Evolutionary conservation across 2,797 vertebrate species (phyloP).

Genomic region (Gymnodraco acuticeps): DNA sequence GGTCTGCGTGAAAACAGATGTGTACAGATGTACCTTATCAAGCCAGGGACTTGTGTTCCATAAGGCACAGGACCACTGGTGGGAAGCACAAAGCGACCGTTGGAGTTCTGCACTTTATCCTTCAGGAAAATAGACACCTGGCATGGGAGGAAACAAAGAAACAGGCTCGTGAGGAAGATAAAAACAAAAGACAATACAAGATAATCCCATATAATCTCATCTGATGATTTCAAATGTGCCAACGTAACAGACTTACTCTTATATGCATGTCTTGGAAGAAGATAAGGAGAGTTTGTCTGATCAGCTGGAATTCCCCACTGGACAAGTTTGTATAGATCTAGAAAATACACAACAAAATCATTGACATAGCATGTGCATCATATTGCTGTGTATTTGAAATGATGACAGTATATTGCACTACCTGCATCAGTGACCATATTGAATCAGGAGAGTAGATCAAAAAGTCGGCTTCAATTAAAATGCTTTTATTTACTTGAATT

Average conservation of each 20-base stretch:
- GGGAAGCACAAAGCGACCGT: conserved; percentile 95
- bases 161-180: neutral
- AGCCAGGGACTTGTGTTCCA: conserved; percentile 92
- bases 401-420: neutral
- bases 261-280: conserved; percentile 99
- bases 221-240: neutral
- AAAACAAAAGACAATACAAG: neutral
- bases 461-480: neutral
- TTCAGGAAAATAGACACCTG: conserved; percentile 99
- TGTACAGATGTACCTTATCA: conserved; percentile 88
- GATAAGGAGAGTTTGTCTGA: conserved; percentile 95
- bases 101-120: conserved; percentile 98
- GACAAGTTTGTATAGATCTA: conserved; percentile 90
- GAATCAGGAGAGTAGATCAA: neutral
- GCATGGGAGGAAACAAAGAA: conserved; percentile 25
- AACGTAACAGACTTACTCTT: conserved; percentile 86
- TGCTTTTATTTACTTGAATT: neutral
- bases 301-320: conserved; percentile 95
- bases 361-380: too few species aligned
- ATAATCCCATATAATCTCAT: neutral
- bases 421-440: neutral
- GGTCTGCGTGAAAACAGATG: neutral
- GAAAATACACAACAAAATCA: too few species aligned
- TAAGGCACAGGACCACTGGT: conserved; percentile 93
- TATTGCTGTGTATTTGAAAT: too few species aligned